Conservation (phyloP, 2,797 vertebrate genomes). For the Adrianichthys oophorus region DNA sequence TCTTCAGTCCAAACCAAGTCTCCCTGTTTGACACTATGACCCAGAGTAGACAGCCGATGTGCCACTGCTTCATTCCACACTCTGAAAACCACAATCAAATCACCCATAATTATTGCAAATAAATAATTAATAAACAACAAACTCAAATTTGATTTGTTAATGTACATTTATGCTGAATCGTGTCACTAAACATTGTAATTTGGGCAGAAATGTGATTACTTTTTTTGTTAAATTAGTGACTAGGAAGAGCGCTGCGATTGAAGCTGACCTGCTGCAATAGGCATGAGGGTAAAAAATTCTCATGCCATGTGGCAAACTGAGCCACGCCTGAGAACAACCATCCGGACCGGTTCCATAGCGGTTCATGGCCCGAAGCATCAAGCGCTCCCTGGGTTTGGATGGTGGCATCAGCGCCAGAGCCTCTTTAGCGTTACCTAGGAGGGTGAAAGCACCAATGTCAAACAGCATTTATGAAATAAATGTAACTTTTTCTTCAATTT, state of each 20-base stretch:
- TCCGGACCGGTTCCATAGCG: slow-evolving; percentile 86
- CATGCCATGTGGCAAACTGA: slow-evolving; percentile 91
- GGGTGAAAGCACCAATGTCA: neutral
- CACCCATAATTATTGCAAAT: neutral
- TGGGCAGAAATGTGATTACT: neutral
- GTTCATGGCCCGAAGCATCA: slow-evolving; percentile 88
- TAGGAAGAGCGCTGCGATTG: no score
- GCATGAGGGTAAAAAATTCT: slow-evolving; percentile 93
- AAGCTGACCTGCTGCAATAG: slow-evolving; percentile 86
- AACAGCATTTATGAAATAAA: neutral
- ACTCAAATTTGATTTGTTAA: neutral
- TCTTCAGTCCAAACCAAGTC: slow-evolving; percentile 83
- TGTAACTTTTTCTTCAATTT: neutral
- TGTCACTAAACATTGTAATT: neutral
- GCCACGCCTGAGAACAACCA: slow-evolving; percentile 87
- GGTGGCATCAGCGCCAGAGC: slow-evolving; percentile 85
- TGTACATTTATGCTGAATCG: neutral
- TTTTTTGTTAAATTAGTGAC: neutral
- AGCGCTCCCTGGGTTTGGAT: slow-evolving; percentile 87
- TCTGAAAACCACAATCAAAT: slow-evolving; percentile 53
- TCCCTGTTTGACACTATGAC: slow-evolving; percentile 80
- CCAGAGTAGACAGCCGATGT: slow-evolving; percentile 82
- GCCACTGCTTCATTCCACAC: slow-evolving; percentile 91
- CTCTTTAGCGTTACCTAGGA: slow-evolving; percentile 88
- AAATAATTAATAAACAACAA: neutral